phyloP scores from a whole-genome alignment of 2,797 vertebrate genomes.

The Gymnopithys bicolor region DNA sequence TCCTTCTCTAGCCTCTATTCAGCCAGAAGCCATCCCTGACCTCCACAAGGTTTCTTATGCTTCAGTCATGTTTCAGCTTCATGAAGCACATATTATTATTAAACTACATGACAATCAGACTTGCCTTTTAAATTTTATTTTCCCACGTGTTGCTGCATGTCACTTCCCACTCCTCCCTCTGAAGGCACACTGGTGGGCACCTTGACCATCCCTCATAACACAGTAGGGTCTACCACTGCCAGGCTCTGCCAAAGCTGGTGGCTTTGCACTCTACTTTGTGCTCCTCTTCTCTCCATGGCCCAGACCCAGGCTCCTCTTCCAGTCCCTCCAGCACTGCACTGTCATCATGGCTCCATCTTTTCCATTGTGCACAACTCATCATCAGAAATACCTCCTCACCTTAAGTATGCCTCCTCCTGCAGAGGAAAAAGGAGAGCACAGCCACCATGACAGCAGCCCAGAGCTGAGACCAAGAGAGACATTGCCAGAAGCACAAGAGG shows the following conservation, averaged over 20 bases:
- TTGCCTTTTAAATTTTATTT: neutral
- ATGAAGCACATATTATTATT: neutral
- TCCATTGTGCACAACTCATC: neutral
- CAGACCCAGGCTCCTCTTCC: neutral
- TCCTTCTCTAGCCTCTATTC: neutral
- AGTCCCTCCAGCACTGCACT: neutral
- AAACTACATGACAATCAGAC: rapidly evolving
- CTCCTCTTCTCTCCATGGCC: neutral
- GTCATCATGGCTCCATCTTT: slow-evolving; percentile 21
- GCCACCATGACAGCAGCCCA: neutral
- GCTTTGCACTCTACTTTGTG: neutral
- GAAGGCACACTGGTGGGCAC: neutral
- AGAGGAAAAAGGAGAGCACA: neutral
- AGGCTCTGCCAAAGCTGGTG: neutral
- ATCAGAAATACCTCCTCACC: neutral
- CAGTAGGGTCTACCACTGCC: neutral
- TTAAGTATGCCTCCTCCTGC: neutral
- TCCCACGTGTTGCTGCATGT: neutral
- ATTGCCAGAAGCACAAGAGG: neutral
- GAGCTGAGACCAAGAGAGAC: neutral
- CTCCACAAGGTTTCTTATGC: neutral
- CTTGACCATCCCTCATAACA: neutral
- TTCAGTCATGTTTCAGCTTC: neutral
- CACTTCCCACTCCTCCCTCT: neutral
- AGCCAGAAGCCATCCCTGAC: neutral